Conservation (phyloP, 92 coral and sea anemone genomes). For the Plumapathes pennacea region DNA sequence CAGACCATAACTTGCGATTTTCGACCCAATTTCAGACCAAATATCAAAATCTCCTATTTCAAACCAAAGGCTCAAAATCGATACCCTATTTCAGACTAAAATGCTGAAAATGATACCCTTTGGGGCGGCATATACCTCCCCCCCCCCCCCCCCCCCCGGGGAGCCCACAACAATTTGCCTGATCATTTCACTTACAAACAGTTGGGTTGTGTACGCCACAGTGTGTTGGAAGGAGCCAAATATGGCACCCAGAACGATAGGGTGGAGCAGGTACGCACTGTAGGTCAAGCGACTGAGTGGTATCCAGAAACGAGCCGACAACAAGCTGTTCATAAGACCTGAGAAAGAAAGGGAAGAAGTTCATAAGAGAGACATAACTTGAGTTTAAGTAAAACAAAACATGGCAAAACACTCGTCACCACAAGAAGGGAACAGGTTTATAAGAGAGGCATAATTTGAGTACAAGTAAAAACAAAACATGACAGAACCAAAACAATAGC, state of each 20-base stretch:
- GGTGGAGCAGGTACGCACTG: constrained; percentile 72
- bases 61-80: no score
- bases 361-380: background rate
- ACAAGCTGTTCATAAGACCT: constrained; percentile 73
- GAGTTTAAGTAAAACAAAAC: background rate
- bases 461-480: background rate
- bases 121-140: no score
- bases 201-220: constrained; percentile 45
- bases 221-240: constrained; percentile 42
- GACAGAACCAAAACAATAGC: background rate
- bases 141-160: no score
- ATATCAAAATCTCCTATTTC: no score
- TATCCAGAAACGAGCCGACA: constrained; percentile 85
- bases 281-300: constrained; percentile 90
- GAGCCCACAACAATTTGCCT: no score
- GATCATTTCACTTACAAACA: constrained; percentile 73
- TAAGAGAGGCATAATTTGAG: background rate
- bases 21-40: no score
- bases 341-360: background rate
- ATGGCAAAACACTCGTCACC: background rate
- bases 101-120: no score
- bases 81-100: no score
- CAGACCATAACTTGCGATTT: no score
- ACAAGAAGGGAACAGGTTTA: background rate
- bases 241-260: constrained; percentile 46